Evolutionary conservation across 2,888 invertebrate genomes (phyloP).

Genomic region (Drosophila anceps): DNA sequence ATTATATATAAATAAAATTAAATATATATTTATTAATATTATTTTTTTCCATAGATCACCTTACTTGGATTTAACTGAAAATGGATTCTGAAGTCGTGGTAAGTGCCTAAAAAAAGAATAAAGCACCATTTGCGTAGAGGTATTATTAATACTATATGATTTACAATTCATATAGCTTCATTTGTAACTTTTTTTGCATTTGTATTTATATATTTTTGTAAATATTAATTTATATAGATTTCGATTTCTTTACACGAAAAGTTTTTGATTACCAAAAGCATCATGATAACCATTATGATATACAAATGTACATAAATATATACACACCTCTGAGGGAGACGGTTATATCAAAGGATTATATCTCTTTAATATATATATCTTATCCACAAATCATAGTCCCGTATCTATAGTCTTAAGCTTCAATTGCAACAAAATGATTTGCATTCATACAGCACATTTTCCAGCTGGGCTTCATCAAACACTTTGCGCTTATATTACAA

Average conservation of each 20-base stretch:
- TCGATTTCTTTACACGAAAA: background rate
- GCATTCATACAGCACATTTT: background rate
- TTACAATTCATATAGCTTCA: background rate
- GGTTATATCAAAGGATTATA: background rate
- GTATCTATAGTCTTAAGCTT: background rate
- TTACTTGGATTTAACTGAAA: constrained; percentile 13
- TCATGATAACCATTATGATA: background rate
- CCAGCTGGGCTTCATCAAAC: background rate
- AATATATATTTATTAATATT: background rate
- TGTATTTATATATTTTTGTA: background rate
- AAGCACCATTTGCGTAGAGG: no score
- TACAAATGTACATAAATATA: background rate
- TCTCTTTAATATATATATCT: background rate
- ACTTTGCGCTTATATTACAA: background rate
- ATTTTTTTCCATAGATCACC: background rate
- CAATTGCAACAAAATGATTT: background rate
- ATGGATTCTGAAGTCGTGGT: constrained; percentile 54
- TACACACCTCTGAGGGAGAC: no score
- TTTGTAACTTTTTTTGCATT: background rate
- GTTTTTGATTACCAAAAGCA: background rate
- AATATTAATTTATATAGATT: background rate
- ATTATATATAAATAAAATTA: background rate
- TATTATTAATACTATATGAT: background rate
- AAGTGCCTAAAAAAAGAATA: constrained; percentile 16
- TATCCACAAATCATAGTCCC: background rate